Evolutionary conservation across 1,140 invertebrate genomes (phyloP), one percentile per base, ranked within the genome.

Genomic region (Trialeurodes vaporariorum): DNA sequence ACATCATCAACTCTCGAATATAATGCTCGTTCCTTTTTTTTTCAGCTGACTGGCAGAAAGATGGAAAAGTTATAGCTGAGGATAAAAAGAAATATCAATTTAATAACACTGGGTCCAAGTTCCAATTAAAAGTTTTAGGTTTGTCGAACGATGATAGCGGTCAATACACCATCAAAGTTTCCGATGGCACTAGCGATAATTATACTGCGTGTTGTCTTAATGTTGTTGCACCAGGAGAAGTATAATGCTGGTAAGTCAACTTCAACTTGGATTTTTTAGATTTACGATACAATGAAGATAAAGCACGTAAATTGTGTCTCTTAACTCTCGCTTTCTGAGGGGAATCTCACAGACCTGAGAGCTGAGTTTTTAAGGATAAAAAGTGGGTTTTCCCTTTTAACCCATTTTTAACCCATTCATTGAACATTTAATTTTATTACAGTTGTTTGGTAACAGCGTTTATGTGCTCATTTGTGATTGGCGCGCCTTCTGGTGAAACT

Each of bases 91-190:
- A 89, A 76, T 93, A 92, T 77, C 87, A 87, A 72, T 92, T 94
- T 78, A 89, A 84, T 58, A 87, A 88, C 77, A 87, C 92, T 72
- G 87, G 85, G 70, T 86, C 86, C 63, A 92, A 87, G 72, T 86
- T 94, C 71, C 84, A 87, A 73, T 78, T 86, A 66, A 82, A 83
- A 69, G 90, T 97, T 69, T 83, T 86, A 59, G 84, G 86, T 66
- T 88, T 87, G 76, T 84, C 84, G 67, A 78, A 85, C 59, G 88
- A 88, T 68, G 94, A 98, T 79, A 83, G 90, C 70, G 94, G 94
- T 26, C 92, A 94, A 77, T 98, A 97, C 79, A 83, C 87, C 68
- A 91, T 93, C 2, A 89, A 89, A 74, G 92, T 89, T n/a, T 86
- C 88, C 27, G 87, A 89, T 71, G 89, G 90, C 74, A 92, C 92